Conservation (phyloP, 2,888 invertebrate genomes). For the Ophion slaviceki region DNA sequence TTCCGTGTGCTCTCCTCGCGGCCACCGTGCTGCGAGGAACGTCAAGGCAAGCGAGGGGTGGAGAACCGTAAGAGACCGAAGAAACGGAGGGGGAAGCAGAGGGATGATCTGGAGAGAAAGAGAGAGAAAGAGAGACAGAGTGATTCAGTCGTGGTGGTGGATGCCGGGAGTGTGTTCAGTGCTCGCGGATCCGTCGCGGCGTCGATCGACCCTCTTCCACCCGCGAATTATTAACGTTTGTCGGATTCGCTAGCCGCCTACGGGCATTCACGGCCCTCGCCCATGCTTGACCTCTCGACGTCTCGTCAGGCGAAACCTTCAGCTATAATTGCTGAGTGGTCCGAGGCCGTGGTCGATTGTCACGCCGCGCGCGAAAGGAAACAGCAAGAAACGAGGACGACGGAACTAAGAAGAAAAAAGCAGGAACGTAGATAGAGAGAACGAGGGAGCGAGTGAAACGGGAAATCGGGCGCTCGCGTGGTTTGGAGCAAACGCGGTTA, state of each 20-base stretch:
- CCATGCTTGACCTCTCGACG: conserved; percentile 35
- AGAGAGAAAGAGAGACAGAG: conserved; percentile 47
- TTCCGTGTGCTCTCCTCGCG: background rate
- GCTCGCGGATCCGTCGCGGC: conserved; percentile 77
- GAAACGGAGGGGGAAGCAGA: conserved; percentile 26
- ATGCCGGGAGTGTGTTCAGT: conserved; percentile 72
- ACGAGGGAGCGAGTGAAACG: background rate
- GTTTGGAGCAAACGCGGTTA: conserved; percentile 59
- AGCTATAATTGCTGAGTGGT: background rate
- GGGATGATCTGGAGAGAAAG: conserved; percentile 34
- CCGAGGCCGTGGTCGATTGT: background rate
- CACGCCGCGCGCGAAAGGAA: background rate
- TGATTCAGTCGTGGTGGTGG: conserved; percentile 60
- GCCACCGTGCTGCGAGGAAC: conserved; percentile 6
- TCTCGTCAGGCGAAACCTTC: background rate
- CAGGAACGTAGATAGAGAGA: background rate
- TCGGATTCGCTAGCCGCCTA: conserved; percentile 61
- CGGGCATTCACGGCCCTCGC: conserved; percentile 67
- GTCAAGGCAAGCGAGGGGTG: background rate
- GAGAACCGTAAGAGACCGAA: background rate
- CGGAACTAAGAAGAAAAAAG: background rate
- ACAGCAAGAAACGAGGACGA: background rate
- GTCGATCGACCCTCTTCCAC: conserved; percentile 72
- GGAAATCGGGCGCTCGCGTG: conserved; percentile 59
- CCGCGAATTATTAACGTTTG: conserved; percentile 61